These are phyloP conservation scores for Emmelina monodactyla DNA, from an alignment of 2,888 invertebrate genomes.

Conservation along the genomic window DNA sequence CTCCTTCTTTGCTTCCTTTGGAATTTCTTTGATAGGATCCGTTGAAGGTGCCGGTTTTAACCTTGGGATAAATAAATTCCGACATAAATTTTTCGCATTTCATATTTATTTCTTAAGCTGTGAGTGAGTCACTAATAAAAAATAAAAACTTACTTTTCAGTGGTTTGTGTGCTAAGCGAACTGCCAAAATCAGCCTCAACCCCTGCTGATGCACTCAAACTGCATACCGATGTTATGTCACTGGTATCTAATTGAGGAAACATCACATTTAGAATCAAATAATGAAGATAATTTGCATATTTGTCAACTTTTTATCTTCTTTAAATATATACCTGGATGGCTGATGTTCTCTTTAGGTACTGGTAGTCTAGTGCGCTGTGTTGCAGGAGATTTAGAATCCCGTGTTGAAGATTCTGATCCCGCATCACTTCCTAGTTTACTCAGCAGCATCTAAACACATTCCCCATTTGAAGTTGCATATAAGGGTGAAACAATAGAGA, in stretches of 20 bases:
- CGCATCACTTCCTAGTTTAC: slow-evolving; percentile 71
- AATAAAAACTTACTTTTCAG: slow-evolving; percentile 26
- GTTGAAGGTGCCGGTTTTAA: slow-evolving; percentile 42
- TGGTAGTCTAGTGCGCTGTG: slow-evolving; percentile 38
- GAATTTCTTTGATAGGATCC: slow-evolving; percentile 43
- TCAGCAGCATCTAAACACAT: slow-evolving; percentile 73
- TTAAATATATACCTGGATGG: slow-evolving; percentile 46
- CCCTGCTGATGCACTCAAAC: slow-evolving; percentile 71
- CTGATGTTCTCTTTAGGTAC: slow-evolving; percentile 68
- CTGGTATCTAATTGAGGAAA: slow-evolving; percentile 76
- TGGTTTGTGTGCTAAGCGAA: slow-evolving; percentile 29
- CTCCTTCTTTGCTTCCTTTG: slow-evolving; percentile 49
- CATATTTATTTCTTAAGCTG: background rate
- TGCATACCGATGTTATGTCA: slow-evolving; percentile 76
- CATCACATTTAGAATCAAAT: no score
- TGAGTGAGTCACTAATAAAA: background rate
- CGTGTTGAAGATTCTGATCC: slow-evolving; percentile 44
- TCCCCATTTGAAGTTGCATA: no score
- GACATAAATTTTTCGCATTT: background rate
- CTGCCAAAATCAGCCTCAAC: slow-evolving; percentile 59
- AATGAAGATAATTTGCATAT: no score
- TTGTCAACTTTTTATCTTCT: no score
- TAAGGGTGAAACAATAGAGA: no score
- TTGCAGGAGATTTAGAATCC: slow-evolving; percentile 44
- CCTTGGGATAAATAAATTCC: slow-evolving; percentile 19